Evolutionary conservation across 2,888 invertebrate genomes (phyloP).

Genomic region (Quadriops clusia): DNA sequence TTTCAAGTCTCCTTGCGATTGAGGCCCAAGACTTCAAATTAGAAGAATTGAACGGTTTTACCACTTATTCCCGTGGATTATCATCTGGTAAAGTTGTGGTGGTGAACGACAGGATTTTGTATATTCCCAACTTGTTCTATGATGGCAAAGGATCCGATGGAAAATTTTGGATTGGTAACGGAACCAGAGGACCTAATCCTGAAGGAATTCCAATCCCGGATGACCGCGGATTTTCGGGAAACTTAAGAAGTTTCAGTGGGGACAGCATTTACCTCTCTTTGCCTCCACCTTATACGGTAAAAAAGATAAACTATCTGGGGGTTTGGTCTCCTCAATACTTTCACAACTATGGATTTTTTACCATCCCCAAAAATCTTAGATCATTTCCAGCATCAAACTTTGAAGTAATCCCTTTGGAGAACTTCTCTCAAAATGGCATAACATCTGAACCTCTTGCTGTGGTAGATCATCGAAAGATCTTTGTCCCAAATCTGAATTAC

Average conservation of each 20-base stretch:
- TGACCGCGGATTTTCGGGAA: slow-evolving; percentile 72
- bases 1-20: no score
- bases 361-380: slow-evolving; percentile 75
- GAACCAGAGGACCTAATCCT: slow-evolving; percentile 64
- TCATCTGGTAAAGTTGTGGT: no score
- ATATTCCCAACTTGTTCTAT: slow-evolving; percentile 84
- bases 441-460: no score
- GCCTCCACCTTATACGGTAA: slow-evolving; percentile 72
- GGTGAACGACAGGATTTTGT: slow-evolving; percentile 84
- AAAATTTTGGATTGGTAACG: slow-evolving; percentile 91
- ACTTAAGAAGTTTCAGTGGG: slow-evolving; percentile 75
- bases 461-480: no score
- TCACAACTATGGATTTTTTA: slow-evolving; percentile 84
- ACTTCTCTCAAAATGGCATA: no score
- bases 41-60: no score
- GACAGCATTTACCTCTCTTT: slow-evolving; percentile 86
- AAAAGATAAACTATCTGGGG: slow-evolving; percentile 85
- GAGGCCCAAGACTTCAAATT: no score
- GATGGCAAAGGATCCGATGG: slow-evolving; percentile 88
- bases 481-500: no score
- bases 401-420: no score
- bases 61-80: no score
- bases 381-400: slow-evolving; percentile 86
- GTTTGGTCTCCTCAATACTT: slow-evolving; percentile 82
- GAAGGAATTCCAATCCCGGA: slow-evolving; percentile 83